phyloP scores from a whole-genome alignment of 2,113 vertebrate species.

The Columba janthina region DNA sequence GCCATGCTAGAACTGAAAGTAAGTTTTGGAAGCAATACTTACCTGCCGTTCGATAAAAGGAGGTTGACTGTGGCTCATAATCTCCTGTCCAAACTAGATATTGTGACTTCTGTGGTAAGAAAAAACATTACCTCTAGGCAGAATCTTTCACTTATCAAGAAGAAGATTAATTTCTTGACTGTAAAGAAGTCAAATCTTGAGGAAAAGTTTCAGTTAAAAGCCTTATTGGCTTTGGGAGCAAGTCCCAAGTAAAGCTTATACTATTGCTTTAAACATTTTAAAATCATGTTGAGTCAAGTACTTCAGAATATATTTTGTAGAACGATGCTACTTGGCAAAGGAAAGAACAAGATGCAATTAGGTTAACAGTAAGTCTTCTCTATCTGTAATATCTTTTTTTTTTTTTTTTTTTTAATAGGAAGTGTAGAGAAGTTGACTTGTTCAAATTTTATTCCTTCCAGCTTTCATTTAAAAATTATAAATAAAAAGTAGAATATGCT shows the following conservation, averaged over 20 bases:
- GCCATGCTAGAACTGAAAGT: not conserved
- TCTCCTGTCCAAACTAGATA: not conserved
- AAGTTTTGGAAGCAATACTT: not conserved
- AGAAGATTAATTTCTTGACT: not conserved
- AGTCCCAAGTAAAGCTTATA: not conserved
- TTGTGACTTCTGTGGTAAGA: not conserved
- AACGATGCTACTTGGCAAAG: not conserved
- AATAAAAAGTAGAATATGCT: not conserved
- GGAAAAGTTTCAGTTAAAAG: not conserved
- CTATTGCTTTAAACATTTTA: not conserved
- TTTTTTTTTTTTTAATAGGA: not conserved
- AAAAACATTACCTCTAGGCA: not conserved
- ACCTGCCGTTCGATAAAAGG: not conserved
- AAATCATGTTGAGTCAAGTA: not conserved
- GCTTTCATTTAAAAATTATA: not conserved
- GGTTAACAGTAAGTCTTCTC: not conserved
- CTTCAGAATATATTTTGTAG: not conserved
- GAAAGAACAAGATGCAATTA: not conserved
- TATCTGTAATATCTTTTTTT: not conserved
- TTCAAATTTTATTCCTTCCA: not conserved
- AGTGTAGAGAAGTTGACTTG: not conserved
- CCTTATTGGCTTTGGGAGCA: not conserved
- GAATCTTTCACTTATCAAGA: not conserved
- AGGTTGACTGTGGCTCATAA: not conserved
- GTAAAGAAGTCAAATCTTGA: not conserved